phyloP scores from a whole-genome alignment of 1,140 invertebrate genomes.

The Aradophagus sp. region DNA sequence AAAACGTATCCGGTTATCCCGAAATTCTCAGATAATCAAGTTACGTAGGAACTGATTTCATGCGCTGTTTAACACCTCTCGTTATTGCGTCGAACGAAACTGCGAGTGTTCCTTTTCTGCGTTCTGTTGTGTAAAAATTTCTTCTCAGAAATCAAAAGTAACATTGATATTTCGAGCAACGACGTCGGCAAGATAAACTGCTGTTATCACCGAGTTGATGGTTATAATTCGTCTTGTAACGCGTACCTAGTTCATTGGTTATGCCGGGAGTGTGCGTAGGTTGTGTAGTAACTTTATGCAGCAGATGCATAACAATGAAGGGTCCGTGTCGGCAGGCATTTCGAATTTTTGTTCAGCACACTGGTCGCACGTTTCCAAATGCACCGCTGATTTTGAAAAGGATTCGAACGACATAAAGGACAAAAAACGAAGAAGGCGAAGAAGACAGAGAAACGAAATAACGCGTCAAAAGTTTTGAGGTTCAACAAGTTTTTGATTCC shows the following conservation, averaged over 20 bases:
- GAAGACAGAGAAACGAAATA: slow-evolving; percentile 4
- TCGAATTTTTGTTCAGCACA: slow-evolving; percentile 26
- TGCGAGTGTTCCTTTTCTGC: no score
- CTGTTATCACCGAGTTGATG: slow-evolving; percentile 45
- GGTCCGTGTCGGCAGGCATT: slow-evolving; percentile 19
- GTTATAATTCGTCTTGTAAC: slow-evolving; percentile 56
- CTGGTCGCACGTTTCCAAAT: slow-evolving; percentile 33
- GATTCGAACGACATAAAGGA: slow-evolving; percentile 35
- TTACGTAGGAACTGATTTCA: no score
- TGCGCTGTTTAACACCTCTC: no score
- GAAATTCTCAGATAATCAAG: no score
- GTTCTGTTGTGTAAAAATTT: not conserved
- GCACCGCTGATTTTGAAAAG: slow-evolving; percentile 46
- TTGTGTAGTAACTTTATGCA: slow-evolving; percentile 43
- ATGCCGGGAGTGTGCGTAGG: slow-evolving; percentile 47
- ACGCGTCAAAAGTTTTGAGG: slow-evolving; percentile 10
- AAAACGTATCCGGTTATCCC: not conserved
- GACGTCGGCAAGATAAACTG: slow-evolving; percentile 34
- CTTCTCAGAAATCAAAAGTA: slow-evolving; percentile 40
- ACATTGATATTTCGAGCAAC: slow-evolving; percentile 12
- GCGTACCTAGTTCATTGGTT: slow-evolving; percentile 43
- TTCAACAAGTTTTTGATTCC: slow-evolving; percentile 29
- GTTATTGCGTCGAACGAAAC: no score
- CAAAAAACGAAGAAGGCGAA: no score
- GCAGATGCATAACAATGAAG: slow-evolving; percentile 57